Conservation (phyloP, 1,140 invertebrate genomes). For the Drosophila sulfurigaster region DNA sequence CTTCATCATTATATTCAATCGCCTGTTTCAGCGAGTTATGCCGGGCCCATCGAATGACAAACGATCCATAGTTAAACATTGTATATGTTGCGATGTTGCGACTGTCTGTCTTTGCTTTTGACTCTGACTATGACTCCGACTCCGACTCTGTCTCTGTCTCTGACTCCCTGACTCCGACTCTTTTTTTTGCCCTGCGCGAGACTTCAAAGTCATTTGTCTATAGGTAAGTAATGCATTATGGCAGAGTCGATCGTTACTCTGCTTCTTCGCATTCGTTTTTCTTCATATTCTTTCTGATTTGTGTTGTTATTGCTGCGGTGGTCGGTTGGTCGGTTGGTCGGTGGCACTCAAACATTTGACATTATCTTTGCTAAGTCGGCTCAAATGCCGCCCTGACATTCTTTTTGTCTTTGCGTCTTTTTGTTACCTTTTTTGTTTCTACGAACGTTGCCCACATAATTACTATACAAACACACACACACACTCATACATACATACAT, state of each 20-base stretch:
- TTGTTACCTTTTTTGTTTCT: constrained; percentile 18
- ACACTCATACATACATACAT: background rate
- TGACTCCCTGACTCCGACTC: no score
- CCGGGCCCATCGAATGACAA: constrained; percentile 49
- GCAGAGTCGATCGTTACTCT: constrained; percentile 1
- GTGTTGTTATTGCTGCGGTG: constrained; percentile 27
- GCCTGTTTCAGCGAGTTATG: constrained; percentile 36
- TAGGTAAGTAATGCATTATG: constrained; percentile 45
- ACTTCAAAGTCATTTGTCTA: constrained; percentile 66
- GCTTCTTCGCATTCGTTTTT: constrained; percentile 4
- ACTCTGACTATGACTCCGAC: no score
- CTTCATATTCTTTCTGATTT: background rate
- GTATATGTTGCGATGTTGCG: background rate
- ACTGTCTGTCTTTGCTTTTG: no score
- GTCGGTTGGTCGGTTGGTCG: constrained; percentile 34
- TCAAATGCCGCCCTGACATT: constrained; percentile 69
- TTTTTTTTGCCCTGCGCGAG: constrained; percentile 23
- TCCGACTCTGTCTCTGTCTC: no score
- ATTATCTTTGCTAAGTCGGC: constrained; percentile 71
- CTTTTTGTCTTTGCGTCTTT: constrained; percentile 26
- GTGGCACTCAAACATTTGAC: constrained; percentile 59
- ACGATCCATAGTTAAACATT: constrained; percentile 41
- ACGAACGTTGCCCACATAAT: constrained; percentile 50
- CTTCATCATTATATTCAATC: constrained; percentile 48
- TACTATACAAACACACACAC: constrained; percentile 53